Conservation (phyloP, 2,888 invertebrate species). For the Nudaria mundana region DNA sequence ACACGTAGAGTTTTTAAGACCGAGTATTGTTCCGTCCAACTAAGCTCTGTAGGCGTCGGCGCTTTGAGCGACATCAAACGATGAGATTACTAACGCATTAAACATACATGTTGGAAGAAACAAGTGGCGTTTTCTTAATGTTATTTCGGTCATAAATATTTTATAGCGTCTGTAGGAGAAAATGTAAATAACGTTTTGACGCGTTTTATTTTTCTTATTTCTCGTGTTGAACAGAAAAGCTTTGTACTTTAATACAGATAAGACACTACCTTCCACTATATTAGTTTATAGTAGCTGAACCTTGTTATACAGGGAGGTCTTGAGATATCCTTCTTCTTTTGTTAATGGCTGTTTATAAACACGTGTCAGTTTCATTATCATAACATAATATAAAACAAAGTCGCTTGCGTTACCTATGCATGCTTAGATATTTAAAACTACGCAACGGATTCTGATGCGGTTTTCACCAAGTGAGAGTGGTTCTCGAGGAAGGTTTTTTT, state of each 20-base stretch:
- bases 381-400: too few relatives aligned
- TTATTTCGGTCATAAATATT: constrained; percentile 72
- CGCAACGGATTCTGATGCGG: too few relatives aligned
- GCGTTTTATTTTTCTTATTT: constrained; percentile 15
- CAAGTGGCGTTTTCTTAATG: constrained; percentile 67
- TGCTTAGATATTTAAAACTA: too few relatives aligned
- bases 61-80: constrained; percentile 68
- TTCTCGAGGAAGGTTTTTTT: too few relatives aligned
- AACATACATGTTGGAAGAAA: constrained; percentile 66
- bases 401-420: too few relatives aligned
- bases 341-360: too few relatives aligned
- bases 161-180: constrained; percentile 62
- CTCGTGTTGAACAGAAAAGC: not conserved
- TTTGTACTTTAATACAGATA: not conserved
- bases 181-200: constrained; percentile 60
- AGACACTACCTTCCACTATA: not conserved
- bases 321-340: too few relatives aligned
- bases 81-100: constrained; percentile 65
- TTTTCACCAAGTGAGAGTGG: too few relatives aligned
- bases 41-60: constrained; percentile 56
- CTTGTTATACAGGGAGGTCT: too few relatives aligned
- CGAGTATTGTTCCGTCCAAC: constrained; percentile 37
- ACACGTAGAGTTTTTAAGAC: constrained; percentile 14
- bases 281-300: too few relatives aligned
- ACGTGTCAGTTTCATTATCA: too few relatives aligned